Percentiles rank a stretch among this genome's conserved stretches.
phyloP scores from a whole-genome alignment of 2,113 vertebrate species.

The Aramus guarauna region DNA sequence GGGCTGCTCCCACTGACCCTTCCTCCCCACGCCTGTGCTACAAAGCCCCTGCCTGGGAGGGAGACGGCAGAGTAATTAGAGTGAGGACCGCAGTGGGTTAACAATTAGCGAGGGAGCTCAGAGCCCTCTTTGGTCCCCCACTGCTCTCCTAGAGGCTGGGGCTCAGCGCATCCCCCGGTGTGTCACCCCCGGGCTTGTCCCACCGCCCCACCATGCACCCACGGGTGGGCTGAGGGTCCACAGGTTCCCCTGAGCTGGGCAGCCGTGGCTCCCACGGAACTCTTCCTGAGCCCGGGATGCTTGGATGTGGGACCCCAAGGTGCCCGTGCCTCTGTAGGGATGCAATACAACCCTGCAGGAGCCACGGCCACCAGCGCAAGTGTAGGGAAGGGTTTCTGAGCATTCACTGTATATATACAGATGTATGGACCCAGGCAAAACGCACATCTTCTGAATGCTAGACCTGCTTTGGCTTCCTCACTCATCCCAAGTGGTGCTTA shows the following conservation, averaged over 20 bases:
- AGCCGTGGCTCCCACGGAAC: rapidly evolving
- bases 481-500: neutral
- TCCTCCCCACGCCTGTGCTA: neutral
- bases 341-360: neutral
- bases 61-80: neutral
- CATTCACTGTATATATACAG: neutral
- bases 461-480: neutral
- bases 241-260: neutral
- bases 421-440: neutral
- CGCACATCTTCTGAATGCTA: rapidly evolving
- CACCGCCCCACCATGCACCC: neutral
- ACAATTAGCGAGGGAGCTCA: constrained; percentile 10
- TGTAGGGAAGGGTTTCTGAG: neutral
- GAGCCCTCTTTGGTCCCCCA: neutral
- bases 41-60: constrained; percentile 23
- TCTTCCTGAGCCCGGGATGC: rapidly evolving
- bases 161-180: rapidly evolving
- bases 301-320: neutral
- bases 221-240: neutral
- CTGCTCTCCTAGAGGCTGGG: neutral
- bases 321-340: rapidly evolving
- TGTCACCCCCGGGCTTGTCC: neutral
- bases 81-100: neutral
- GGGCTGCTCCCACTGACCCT: constrained; percentile 60
- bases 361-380: rapidly evolving